Evolutionary conservation across 2,113 vertebrate species (phyloP).

Genomic region (Rhabdornis inornatus): DNA sequence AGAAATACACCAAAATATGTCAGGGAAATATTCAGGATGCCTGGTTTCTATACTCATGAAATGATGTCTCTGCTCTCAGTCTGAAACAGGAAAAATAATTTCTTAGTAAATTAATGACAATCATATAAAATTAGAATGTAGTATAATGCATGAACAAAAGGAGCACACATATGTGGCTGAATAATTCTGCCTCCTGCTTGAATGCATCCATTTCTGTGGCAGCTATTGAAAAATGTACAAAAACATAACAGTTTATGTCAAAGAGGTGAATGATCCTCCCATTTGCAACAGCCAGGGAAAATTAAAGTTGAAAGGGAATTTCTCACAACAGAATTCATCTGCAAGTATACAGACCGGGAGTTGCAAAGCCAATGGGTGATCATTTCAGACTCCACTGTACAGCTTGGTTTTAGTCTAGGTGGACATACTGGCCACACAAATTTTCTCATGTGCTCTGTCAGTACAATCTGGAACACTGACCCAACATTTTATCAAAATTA

Average conservation of each 20-base stretch:
- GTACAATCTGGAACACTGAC: neutral
- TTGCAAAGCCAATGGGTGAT: neutral
- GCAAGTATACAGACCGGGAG: neutral
- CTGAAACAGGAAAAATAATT: constrained; percentile 7
- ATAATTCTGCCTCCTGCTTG: neutral
- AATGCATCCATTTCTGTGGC: neutral
- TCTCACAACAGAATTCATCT: neutral
- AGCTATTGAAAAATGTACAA: neutral
- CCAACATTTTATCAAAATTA: neutral
- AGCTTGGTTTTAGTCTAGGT: neutral
- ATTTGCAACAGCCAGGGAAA: neutral
- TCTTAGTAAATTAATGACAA: neutral
- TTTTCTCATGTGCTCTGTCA: neutral
- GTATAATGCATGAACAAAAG: neutral
- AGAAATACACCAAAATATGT: constrained; percentile 24
- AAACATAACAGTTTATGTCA: constrained; percentile 7
- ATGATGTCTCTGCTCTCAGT: neutral
- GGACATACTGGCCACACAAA: neutral
- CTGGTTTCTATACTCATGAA: neutral
- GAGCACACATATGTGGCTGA: neutral
- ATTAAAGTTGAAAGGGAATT: neutral
- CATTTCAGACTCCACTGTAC: neutral
- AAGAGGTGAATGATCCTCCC: constrained; percentile 7
- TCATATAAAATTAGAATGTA: neutral
- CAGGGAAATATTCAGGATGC: neutral